Conservation (phyloP, 2,888 invertebrate species). For the Unio pictorum region DNA sequence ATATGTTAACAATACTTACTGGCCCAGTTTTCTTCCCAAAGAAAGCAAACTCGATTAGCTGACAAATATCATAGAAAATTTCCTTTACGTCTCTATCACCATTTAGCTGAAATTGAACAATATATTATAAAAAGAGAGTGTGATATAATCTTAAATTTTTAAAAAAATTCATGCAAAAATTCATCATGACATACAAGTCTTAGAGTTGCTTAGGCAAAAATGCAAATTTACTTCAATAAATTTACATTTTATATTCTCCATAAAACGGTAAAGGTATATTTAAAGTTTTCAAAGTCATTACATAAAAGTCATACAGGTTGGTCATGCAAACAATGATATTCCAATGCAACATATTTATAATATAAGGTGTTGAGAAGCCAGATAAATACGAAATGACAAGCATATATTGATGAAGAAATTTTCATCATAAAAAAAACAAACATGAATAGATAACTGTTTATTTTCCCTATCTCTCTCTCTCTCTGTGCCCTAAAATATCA, state of each 20-base stretch:
- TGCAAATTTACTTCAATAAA: too few relatives aligned
- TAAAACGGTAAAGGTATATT: too few relatives aligned
- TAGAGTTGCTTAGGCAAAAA: too few relatives aligned
- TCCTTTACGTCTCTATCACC: conserved; percentile 60
- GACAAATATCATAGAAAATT: conserved; percentile 55
- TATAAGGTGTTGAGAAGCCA: background rate
- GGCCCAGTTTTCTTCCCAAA: conserved; percentile 37
- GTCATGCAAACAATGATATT: too few relatives aligned
- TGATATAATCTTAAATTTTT: too few relatives aligned
- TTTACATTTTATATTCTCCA: too few relatives aligned
- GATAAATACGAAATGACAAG: background rate
- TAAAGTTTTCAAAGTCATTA: too few relatives aligned
- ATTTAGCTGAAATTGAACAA: conserved; percentile 47
- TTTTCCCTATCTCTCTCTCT: too few relatives aligned
- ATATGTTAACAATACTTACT: background rate
- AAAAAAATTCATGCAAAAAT: too few relatives aligned
- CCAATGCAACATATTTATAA: too few relatives aligned
- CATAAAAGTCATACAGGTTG: too few relatives aligned
- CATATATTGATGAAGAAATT: background rate
- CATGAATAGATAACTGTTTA: background rate
- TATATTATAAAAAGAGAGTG: conserved; percentile 1
- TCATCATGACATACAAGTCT: too few relatives aligned
- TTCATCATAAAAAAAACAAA: background rate
- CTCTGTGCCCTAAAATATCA: background rate
- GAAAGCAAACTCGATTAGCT: conserved; percentile 55